Evolutionary conservation across 2,797 vertebrate species (phyloP).

Genomic region (Hydrocynus forskahlii): DNA sequence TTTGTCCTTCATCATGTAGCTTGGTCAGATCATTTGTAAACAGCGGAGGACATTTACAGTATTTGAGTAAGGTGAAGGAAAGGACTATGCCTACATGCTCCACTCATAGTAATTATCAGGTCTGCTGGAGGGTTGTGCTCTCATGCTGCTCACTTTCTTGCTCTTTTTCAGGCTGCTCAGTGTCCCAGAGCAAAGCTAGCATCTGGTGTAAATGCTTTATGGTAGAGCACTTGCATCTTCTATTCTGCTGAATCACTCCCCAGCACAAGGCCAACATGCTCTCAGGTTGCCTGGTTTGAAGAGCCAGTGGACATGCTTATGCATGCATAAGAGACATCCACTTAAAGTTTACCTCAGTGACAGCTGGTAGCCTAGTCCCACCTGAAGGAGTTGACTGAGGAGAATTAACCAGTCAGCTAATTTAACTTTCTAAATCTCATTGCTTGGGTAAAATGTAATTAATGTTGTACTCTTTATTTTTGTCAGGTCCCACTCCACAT

Average conservation of each 20-base stretch:
- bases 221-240: conserved; percentile 19
- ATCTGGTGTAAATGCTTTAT: too few relatives aligned
- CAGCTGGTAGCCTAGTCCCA: too few relatives aligned
- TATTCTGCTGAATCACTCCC: conserved; percentile 48
- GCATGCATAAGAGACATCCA: conserved; percentile 46
- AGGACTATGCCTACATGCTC: conserved; percentile 24
- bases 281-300: conserved; percentile 52
- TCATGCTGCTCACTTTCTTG: conserved; percentile 44
- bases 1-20: conserved; percentile 13
- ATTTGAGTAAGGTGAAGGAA: conserved; percentile 18
- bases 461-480: too few relatives aligned
- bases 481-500: too few relatives aligned
- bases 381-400: too few relatives aligned
- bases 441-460: too few relatives aligned
- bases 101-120: conserved; percentile 47
- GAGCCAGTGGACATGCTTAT: conserved; percentile 37
- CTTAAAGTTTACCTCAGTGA: conserved; percentile 32
- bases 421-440: too few relatives aligned
- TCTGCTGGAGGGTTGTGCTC: conserved; percentile 53
- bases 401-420: not conserved
- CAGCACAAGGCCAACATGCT: conserved; percentile 25
- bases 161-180: conserved; percentile 42
- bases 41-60: conserved; percentile 36
- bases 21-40: conserved; percentile 22
- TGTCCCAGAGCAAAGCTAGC: conserved; percentile 48